Conservation (phyloP, 2,888 invertebrate species). For the Zygaena filipendulae region DNA sequence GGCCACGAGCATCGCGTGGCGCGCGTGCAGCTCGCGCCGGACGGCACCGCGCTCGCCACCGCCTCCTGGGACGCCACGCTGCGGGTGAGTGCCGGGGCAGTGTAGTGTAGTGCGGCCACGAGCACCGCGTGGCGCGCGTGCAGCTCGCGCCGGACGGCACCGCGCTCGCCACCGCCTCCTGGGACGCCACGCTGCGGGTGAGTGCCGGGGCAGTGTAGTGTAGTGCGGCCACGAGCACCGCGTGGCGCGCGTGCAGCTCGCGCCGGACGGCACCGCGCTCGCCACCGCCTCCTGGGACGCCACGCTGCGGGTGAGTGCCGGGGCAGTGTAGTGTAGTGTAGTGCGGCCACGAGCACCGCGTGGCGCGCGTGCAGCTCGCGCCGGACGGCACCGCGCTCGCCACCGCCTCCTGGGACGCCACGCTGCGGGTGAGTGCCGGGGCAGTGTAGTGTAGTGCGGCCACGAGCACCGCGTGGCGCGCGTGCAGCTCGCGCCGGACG, state of each 20-base stretch:
- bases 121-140: constrained; percentile 92
- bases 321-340: too few species aligned
- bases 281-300: constrained; percentile 96
- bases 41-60: constrained; percentile 93
- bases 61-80: constrained; percentile 90
- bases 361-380: constrained; percentile 98
- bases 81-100: constrained; percentile 87
- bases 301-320: constrained; percentile 93
- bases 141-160: constrained; percentile 98
- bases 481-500: constrained; percentile 95
- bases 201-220: constrained; percentile 89
- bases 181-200: constrained; percentile 72
- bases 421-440: constrained; percentile 84
- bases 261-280: constrained; percentile 98
- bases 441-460: constrained; percentile 92
- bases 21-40: constrained; percentile 98
- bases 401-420: constrained; percentile 90
- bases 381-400: constrained; percentile 95
- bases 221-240: constrained; percentile 99
- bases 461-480: constrained; percentile 96
- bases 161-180: constrained; percentile 96
- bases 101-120: constrained; percentile 94
- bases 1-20: constrained; percentile 99
- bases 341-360: constrained; percentile 99
- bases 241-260: constrained; percentile 97